Conservation (phyloP, 2,113 vertebrate species). For the Rhombomys opimus region DNA sequence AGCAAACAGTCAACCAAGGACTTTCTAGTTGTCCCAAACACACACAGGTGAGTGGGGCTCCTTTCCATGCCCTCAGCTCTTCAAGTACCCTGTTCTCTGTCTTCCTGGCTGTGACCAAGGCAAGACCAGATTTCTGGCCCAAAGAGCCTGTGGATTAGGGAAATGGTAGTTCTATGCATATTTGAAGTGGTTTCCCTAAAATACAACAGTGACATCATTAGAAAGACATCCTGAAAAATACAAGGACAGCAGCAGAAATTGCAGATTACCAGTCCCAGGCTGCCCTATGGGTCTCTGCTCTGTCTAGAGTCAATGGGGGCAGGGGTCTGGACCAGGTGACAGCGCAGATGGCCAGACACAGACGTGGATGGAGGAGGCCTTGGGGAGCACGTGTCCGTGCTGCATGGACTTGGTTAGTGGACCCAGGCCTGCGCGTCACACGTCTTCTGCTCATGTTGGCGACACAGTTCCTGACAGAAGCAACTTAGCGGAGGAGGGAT, state of each 20-base stretch:
- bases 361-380: not conserved
- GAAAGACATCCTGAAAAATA: not conserved
- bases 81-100: no score
- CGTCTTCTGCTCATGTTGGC: not conserved
- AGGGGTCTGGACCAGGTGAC: no score
- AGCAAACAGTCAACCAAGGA: no score
- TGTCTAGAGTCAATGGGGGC: not conserved
- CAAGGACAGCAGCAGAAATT: not conserved
- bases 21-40: not conserved
- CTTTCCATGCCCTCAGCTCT: not conserved
- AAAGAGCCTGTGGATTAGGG: not conserved
- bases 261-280: no score
- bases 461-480: not conserved
- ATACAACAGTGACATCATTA: not conserved
- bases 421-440: no score
- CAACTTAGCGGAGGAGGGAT: not conserved
- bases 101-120: not conserved
- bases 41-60: not conserved
- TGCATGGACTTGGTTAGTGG: not conserved
- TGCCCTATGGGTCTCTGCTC: not conserved
- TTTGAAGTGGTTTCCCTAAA: not conserved
- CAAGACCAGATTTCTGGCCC: not conserved
- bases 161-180: not conserved
- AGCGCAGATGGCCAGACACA: not conserved
- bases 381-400: not conserved